A percentile compares a stretch with the other conserved stretches of the same genome.
These are phyloP conservation scores for Hesperia comma DNA, from an alignment of 2,888 invertebrate genomes.

Conservation along the genomic window DNA sequence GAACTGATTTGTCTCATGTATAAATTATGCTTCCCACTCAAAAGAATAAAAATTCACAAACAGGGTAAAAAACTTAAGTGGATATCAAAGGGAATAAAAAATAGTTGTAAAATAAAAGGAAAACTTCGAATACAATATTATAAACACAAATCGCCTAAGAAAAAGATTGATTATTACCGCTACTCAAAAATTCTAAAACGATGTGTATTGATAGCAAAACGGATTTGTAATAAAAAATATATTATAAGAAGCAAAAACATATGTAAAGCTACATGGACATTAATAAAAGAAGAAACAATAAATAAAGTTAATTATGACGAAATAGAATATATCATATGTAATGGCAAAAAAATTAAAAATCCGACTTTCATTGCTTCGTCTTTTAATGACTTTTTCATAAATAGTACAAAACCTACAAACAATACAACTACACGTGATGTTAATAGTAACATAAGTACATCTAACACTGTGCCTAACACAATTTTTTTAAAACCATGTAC, in stretches of 20 bases:
- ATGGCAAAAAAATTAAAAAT: background rate
- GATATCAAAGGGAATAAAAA: slow-evolving; percentile 15
- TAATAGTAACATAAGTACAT: background rate
- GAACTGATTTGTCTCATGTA: slow-evolving; percentile 14
- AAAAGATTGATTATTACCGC: background rate
- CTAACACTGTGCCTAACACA: background rate
- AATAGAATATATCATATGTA: background rate
- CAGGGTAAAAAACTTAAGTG: slow-evolving; percentile 4
- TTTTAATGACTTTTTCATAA: slow-evolving; percentile 15
- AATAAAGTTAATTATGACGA: background rate
- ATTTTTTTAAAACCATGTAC: slow-evolving; percentile 4
- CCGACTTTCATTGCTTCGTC: slow-evolving; percentile 9
- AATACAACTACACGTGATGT: too few species aligned
- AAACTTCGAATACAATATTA: slow-evolving; percentile 22
- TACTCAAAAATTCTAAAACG: slow-evolving; percentile 22
- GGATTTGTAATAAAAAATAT: slow-evolving; percentile 12
- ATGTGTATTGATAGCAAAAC: slow-evolving; percentile 4
- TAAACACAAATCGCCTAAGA: background rate
- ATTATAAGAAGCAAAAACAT: slow-evolving; percentile 5
- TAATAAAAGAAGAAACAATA: slow-evolving; percentile 11
- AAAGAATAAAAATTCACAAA: background rate
- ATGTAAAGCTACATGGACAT: slow-evolving; percentile 6
- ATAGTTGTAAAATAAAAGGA: slow-evolving; percentile 6
- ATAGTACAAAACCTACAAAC: background rate
- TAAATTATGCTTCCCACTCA: slow-evolving; percentile 17